Base-by-base conservation (phyloP, 2,888 invertebrate species). In the Idaea straminata region DNA sequence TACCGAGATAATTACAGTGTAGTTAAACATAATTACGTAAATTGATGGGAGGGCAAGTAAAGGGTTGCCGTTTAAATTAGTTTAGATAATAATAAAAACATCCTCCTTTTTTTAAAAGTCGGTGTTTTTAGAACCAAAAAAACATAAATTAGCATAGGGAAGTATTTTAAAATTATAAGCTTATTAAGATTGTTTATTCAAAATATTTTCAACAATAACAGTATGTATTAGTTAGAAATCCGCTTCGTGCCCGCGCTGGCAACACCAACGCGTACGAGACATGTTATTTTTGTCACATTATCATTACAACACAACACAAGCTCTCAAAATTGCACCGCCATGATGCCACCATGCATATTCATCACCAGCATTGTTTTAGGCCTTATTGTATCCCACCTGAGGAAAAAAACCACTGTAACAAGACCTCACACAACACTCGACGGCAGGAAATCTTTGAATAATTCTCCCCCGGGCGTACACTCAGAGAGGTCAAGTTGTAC, bases 311-410 rank as follows among this genome's bases (percentile, higher is more conserved):
- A 85, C 82, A 84, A 85, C 84, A 83, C 85, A 85, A 83, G 79
- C 87, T 88, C 47, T 47, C 47, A 47, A 89, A 91, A 91, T 91
- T 91, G 91, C 91, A 86, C 76, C 81, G 77, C 72, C 70, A 84
- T 83, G 87, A 84, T 86, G 87, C 85, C 85, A 81, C 84, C 87
- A 90, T 91, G 86, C 88, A 91, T 91, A 91, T 92, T 91, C 91
- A 91, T 82, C 81, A 76, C 64, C 65, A 73, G 79, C 79, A 91
- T 91, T 92, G 91, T 92, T 88, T 91, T 86, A 83, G 77, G 73
- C 71, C 73, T 83, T 81, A 88, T 87, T 89, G 87, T 86, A 75
- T 79, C 74, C 81, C 81, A 82, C 84, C 83, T 82, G 81, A 75
- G 75, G 68, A 66, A 72, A 62, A n/a, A 72, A 61, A 70, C 89